These are phyloP conservation scores for Ctenochaetus hawaiiensis DNA, from an alignment of 2,797 vertebrate species.

Conservation along the genomic window DNA sequence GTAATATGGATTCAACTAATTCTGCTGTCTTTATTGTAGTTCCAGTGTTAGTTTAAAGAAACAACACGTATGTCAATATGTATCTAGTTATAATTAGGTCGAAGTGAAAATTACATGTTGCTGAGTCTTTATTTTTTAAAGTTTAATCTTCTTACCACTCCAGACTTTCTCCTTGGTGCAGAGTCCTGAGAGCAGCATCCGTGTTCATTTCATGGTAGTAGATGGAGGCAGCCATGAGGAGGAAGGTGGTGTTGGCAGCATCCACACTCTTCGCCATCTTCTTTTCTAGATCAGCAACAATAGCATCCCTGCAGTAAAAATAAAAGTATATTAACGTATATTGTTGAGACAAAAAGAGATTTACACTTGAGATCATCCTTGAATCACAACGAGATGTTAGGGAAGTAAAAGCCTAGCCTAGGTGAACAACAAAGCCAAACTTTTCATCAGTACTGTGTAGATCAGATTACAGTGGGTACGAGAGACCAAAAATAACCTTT, in stretches of 20 bases:
- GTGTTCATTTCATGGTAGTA: conserved; percentile 92
- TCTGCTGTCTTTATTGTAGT: not conserved
- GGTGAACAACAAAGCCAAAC: too few species aligned
- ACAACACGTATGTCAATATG: not conserved
- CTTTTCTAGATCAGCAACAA: conserved; percentile 92
- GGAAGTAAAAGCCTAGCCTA: not conserved
- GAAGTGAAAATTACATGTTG: not conserved
- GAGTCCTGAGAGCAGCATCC: conserved; percentile 90
- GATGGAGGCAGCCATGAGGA: conserved; percentile 94
- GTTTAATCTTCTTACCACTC: conserved; percentile 87
- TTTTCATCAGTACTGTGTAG: not conserved
- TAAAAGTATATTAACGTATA: not conserved
- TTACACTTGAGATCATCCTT: not conserved
- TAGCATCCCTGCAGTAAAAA: conserved; percentile 83
- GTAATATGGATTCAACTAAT: not conserved
- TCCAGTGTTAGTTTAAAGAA: too few species aligned
- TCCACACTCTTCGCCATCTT: conserved; percentile 95
- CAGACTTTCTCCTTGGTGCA: conserved; percentile 95
- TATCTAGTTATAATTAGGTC: not conserved
- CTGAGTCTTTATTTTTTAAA: not conserved
- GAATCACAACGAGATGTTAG: not conserved
- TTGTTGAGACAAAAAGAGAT: not conserved
- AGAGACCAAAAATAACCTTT: not conserved
- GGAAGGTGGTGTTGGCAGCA: conserved; percentile 91
- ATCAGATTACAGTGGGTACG: too few species aligned